Percentiles rank a stretch among this genome's conserved stretches.
Evolutionary conservation across 2,888 invertebrate genomes (phyloP).

Genomic region (Tachina grossa): DNA sequence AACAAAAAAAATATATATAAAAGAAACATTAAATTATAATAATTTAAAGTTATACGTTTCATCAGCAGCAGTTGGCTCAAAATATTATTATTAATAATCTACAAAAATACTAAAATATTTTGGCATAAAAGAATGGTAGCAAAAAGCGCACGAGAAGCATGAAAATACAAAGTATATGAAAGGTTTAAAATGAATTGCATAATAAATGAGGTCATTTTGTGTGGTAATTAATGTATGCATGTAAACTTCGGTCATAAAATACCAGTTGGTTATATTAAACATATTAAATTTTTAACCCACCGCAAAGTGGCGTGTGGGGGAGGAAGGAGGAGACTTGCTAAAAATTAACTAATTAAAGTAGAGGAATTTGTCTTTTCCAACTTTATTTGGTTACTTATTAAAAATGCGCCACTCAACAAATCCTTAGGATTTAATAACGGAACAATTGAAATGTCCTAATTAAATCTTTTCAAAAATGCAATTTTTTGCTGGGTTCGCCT

Average conservation of each 20-base stretch:
- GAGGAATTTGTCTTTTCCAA: too few relatives aligned
- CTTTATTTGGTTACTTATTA: too few relatives aligned
- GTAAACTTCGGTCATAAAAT: constrained; percentile 36
- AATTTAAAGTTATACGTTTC: constrained; percentile 36
- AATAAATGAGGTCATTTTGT: constrained; percentile 66
- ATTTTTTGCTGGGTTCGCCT: too few relatives aligned
- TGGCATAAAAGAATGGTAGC: constrained; percentile 1
- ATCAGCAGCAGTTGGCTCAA: constrained; percentile 44
- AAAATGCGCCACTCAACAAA: too few relatives aligned
- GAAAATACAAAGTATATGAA: constrained; percentile 30
- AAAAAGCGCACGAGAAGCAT: neutral
- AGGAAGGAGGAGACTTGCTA: neutral
- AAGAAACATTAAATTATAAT: constrained; percentile 13
- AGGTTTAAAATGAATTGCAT: constrained; percentile 51
- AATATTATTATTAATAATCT: constrained; percentile 56
- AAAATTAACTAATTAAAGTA: too few relatives aligned
- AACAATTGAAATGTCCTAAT: too few relatives aligned
- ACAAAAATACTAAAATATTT: constrained; percentile 42
- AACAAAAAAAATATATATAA: neutral
- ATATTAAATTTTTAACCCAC: neutral
- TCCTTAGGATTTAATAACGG: too few relatives aligned
- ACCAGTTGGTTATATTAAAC: constrained; percentile 56
- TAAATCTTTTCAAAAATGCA: too few relatives aligned
- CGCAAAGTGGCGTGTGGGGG: neutral
- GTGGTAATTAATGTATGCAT: constrained; percentile 57